Evolutionary conservation across 1,140 invertebrate genomes (phyloP), one percentile per base, ranked within the genome.

Genomic region (Drosophila baimaii): DNA sequence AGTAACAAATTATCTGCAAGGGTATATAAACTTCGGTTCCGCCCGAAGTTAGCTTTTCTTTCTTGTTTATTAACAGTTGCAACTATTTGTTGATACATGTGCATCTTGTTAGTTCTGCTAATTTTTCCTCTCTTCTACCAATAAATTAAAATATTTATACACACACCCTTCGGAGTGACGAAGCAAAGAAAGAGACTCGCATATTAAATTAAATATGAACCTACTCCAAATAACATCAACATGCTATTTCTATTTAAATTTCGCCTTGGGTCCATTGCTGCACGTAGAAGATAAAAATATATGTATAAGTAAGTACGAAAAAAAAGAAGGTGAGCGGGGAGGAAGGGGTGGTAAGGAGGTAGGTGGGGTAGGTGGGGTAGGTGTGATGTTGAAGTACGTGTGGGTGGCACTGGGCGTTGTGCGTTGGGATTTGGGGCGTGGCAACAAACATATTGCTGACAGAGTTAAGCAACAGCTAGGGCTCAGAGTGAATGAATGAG

Each of bases 241-340:
- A 88, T 79, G 71, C 83, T 79, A 88, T 88, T 88, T 83, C 79
- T 86, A 88, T 86, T 86, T 86, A 88, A 86, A 86, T 86, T 86
- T 86, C 59, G 76, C 77, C 63, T 75, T 66, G 56, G 76, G 61
- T 61, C 43, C 83, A 86, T 86, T 59, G 83, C 83, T 86, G 83
- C 83, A 86, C 83, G 83, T 83, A 73, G 51, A 61, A 88, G 79
- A 86, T 88, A 86, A 86, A 84, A 81, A 82, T 76, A 85, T 74
- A 77, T 64, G 65, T 51, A 49, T 46, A 27, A 52, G 41, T 43
- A 70, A 63, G 65, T 51, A 71, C 31, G 68, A 27, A 59, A 58
- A 44, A 44, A 43, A 35, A 54, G 47, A 41, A 51, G 33, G 65
- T 59, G 41, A 15, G 13, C 4, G 25, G 5, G 17, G 17, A 5